Evolutionary conservation across 2,113 vertebrate species (phyloP), one percentile per base, ranked within the genome.

Genomic region (Microcebus lehilahytsara): DNA sequence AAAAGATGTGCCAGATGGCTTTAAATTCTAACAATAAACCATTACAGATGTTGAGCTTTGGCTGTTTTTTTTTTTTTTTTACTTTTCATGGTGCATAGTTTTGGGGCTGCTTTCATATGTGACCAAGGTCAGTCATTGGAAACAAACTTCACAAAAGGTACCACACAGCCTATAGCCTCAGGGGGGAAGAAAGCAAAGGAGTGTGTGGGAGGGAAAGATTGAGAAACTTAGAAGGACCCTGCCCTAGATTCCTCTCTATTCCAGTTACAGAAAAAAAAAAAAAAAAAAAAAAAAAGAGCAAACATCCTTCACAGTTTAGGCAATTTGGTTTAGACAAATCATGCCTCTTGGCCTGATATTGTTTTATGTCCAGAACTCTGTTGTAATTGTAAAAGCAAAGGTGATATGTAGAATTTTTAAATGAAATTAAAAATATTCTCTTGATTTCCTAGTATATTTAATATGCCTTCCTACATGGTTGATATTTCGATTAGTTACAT

Each of bases 1-100:
- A 69, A 95, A 95, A 90, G n/a, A 87, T 23, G 64, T n/a, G 51
- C 46, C 37, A 67, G 32, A 16, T 17, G 17, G 6, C 64, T 86
- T 96, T 16, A 87, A 32, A 94, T 91, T 91, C 77, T 85, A 92
- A 81, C 19, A 85, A 62, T 93, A 84, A 93, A 89, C 74, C 69
- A 92, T 80, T 62, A 32, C 11, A 77, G 27, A 91, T 72, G 74
- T 4, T n/a, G 79, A 22, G 19, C 60, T 53, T 13, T 85, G 62
- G 78, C 60, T 93, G 72, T 62, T 95, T 58, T 37, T 37, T 37
- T 37, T 27, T 89, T 96, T 42, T 88, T 83, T 71, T 40, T 49
- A 77, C 51, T 27, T 62, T 9, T 69, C 34, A 32, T 32, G 90
- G 60, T 42, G 80, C 40, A 95, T 80, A 62, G 69, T n/a, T 80